Conservation (phyloP, 2,113 vertebrate genomes). For the Brachionichthys hirsutus region DNA sequence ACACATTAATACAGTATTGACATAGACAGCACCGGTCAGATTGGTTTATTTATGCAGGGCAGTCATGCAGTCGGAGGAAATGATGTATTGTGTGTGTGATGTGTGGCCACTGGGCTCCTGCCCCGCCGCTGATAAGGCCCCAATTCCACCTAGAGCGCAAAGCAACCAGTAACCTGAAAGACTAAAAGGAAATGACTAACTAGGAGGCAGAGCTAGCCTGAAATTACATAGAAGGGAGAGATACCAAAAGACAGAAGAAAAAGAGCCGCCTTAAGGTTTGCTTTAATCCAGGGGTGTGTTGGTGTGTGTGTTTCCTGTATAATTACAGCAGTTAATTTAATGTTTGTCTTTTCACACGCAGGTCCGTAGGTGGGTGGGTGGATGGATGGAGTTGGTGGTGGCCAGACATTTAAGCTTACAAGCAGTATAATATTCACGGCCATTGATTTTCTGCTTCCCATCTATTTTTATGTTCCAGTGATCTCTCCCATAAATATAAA, state of each 20-base stretch:
- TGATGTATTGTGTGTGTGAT: conserved; percentile 48
- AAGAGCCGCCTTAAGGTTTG: conserved; percentile 15
- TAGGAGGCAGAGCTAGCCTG: conserved; percentile 24
- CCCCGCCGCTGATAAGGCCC: conserved; percentile 71
- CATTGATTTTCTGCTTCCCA: conserved; percentile 48
- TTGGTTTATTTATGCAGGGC: conserved; percentile 63
- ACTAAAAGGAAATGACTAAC: conserved; percentile 50
- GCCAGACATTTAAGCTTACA: conserved; percentile 21
- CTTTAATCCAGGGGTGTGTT: conserved; percentile 12
- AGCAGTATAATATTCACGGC: conserved; percentile 6
- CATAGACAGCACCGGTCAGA: conserved; percentile 23
- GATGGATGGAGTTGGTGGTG: neutral
- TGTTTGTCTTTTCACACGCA: neutral
- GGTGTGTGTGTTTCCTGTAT: conserved; percentile 4
- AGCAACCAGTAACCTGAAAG: conserved; percentile 62
- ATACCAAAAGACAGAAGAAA: neutral
- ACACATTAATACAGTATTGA: conserved; percentile 14
- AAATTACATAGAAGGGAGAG: conserved; percentile 20
- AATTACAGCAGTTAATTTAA: no score
- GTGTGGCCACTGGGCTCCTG: conserved; percentile 61
- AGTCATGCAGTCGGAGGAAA: conserved; percentile 55
- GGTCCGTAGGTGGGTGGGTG: neutral
- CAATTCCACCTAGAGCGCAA: conserved; percentile 68
- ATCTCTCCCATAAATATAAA: conserved; percentile 43
- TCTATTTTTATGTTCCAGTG: conserved; percentile 28